Evolutionary conservation across 1,140 invertebrate species (phyloP).

Genomic region (Elysia chlorotica): DNA sequence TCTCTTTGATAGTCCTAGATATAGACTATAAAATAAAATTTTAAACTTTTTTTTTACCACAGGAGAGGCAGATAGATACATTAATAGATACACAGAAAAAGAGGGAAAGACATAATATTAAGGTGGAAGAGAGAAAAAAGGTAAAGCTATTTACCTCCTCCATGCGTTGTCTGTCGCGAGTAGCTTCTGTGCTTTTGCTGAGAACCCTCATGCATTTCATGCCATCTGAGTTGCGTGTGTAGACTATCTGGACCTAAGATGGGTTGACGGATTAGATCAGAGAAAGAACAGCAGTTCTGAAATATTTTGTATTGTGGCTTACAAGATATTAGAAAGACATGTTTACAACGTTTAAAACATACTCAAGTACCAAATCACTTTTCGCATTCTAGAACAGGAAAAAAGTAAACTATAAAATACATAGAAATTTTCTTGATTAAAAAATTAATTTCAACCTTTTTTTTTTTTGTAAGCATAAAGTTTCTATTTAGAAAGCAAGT

Average conservation of each 20-base stretch:
- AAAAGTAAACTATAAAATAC: too few relatives aligned
- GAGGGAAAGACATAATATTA: background rate
- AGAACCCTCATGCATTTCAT: conserved; percentile 43
- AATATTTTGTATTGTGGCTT: background rate
- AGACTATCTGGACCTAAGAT: conserved; percentile 44
- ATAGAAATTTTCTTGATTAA: too few relatives aligned
- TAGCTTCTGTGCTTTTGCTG: conserved; percentile 33
- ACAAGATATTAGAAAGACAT: background rate
- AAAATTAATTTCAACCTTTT: too few relatives aligned
- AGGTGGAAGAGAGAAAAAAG: background rate
- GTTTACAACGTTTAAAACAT: background rate
- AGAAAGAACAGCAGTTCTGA: too few relatives aligned
- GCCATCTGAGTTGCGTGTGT: conserved; percentile 46
- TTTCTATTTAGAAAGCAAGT: too few relatives aligned
- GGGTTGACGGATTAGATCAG: too few relatives aligned
- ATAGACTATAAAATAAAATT: background rate
- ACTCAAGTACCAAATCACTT: background rate
- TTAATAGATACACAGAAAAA: background rate
- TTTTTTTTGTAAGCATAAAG: too few relatives aligned
- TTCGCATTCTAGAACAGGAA: too few relatives aligned
- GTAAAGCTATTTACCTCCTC: conserved; percentile 34
- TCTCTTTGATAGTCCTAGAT: background rate
- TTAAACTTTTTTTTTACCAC: too few relatives aligned
- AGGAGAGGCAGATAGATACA: background rate
- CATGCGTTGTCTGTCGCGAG: conserved; percentile 34